Base-by-base conservation (phyloP, 1,140 invertebrate species). In the Drosophila simulans region DNA sequence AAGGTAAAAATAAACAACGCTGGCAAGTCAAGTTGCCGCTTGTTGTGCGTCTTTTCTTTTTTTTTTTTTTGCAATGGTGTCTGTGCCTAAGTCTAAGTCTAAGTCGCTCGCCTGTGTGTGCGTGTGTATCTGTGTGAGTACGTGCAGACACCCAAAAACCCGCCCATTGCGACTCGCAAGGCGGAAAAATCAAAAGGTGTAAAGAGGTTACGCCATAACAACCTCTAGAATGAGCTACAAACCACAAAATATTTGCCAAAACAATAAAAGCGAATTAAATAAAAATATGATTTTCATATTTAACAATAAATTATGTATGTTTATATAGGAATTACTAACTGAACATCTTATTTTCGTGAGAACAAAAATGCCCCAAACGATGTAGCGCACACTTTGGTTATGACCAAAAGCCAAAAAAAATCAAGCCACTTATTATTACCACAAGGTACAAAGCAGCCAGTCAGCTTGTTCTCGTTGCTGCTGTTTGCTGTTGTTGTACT, bases 71-170 rank as follows among this genome's bases (percentile, higher is more conserved):
- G 42, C 65, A 12, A 25, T 56, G 37, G 55, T 76, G 27, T 69
- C 20, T 54, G 25, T 40, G 42, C 46, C 27, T 31, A 31, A 31
- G 12, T 39, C 64, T 52, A 71, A 71, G 53, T 71, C 64, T 59
- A 58, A 70, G 65, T 22, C 25, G 5, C 34, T 8, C 22, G 27
- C 46, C 31, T 17, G 4, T 53, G 49, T 49, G 52, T 66, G 46
- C 17, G 45, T 34, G 15, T 15, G 13, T 63, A 39, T 64, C 20
- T 42, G 40, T 69, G 73, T 69, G 37, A 51, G 60, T 77, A 62
- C 74, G 73, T 77, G 74, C 74, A 77, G 74, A 77, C 74, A 77
- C 74, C 74, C 74, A 77, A 77, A 76, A 77, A 76, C 63, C 73
- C 73, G 74, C 64, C 73, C 73, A 77, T 60, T 52, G 49, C 73